Conservation (phyloP, 2,888 invertebrate genomes). For the Ormia ochracea region DNA sequence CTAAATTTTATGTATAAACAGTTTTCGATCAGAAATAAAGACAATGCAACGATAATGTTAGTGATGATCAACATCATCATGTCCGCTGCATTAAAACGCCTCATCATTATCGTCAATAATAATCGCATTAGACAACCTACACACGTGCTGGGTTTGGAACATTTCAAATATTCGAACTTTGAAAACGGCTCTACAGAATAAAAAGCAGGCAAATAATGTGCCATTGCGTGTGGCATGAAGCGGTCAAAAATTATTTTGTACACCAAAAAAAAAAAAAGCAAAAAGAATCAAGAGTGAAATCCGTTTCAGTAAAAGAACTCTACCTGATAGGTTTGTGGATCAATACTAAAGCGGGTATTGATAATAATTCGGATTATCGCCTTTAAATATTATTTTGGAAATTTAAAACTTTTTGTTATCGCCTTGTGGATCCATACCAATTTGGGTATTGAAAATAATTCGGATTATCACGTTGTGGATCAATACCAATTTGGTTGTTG, state of each 20-base stretch:
- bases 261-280: background rate
- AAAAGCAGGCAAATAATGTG: background rate
- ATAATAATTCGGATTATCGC: too few relatives aligned
- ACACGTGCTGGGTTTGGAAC: constrained; percentile 42
- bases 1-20: background rate
- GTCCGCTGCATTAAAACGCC: background rate
- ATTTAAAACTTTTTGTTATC: too few relatives aligned
- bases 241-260: background rate
- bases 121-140: constrained; percentile 46
- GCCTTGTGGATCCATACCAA: too few relatives aligned
- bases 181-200: background rate
- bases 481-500: too few relatives aligned
- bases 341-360: too few relatives aligned
- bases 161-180: constrained; percentile 7
- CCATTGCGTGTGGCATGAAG: background rate
- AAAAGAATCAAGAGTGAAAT: too few relatives aligned
- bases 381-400: too few relatives aligned
- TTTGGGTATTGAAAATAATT: too few relatives aligned
- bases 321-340: too few relatives aligned
- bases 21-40: background rate
- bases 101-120: constrained; percentile 32
- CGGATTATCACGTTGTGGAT: too few relatives aligned
- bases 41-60: constrained; percentile 1
- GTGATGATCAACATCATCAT: constrained; percentile 9
- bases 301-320: too few relatives aligned